Base-by-base conservation (phyloP, 2,888 invertebrate species). In the Microctonus brassicae region DNA sequence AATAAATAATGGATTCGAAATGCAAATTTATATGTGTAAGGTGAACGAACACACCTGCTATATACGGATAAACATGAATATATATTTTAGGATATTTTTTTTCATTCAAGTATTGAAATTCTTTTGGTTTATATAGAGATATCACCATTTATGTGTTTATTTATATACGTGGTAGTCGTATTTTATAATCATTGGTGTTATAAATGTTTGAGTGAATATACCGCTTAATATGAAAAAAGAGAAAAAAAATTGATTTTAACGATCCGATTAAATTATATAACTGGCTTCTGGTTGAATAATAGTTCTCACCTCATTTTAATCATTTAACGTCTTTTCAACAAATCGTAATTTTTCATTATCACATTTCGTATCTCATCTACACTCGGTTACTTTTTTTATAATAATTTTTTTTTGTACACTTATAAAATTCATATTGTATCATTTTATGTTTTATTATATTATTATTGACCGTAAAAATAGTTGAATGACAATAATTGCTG, bases 41-140 rank as follows among this genome's bases (percentile, higher is more conserved):
- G 53, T 47, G 65, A 17, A 29, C 33, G 7, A 65, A 47, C 39
- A 60, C 57, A 64, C 58, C 65, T 60, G 52, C 70, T 22, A 24
- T 66, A 33, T 53, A 11, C 11, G 20, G 17, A 58, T 61, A 34
- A 36, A 34, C 22, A 22, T 4, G 24, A 13, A 24, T 24, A 20
- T 61, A 24, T 39, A 11, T 29, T 29, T 57, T 26, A 26, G 22
- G 7, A 17, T 61, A 20, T 33, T 34, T 34, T 22, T 10, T 20
- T 9, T 24, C 52, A 20, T 26, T 29, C 17, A 11, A 34, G n/a
- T 11, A 22, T 66, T 26, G 13, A 26, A 34, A 20, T 52, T 24
- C n/a, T 20, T 22, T 42, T 34, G 61, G 71, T 75, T 81, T n/a
- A n/a, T 81, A 83, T 82, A 82, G 80, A 83, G 81, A 81, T 80